These are phyloP conservation scores for Eustalomyia histrio DNA, from an alignment of 2,888 invertebrate species.

Conservation along the genomic window DNA sequence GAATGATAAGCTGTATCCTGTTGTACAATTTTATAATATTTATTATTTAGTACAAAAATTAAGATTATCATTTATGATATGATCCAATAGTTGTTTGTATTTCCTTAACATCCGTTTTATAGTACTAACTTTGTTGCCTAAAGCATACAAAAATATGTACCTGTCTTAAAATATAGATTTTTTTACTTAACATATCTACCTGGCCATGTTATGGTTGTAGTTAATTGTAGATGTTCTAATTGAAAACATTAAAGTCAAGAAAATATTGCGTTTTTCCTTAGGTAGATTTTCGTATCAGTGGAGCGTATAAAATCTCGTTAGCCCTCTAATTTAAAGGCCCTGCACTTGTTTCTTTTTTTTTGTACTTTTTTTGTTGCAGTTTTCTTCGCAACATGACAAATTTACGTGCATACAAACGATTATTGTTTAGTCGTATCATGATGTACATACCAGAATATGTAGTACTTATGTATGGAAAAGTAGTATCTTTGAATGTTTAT, in stretches of 20 bases:
- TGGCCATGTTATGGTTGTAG: slow-evolving; percentile 4
- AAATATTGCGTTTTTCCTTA: slow-evolving; percentile 31
- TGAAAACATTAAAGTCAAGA: slow-evolving; percentile 40
- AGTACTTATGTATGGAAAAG: slow-evolving; percentile 17
- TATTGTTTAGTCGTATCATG: slow-evolving; percentile 37
- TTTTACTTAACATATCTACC: too few relatives aligned
- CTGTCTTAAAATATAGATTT: too few relatives aligned
- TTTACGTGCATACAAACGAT: slow-evolving; percentile 60
- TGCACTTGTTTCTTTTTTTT: slow-evolving; percentile 32
- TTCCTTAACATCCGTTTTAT: too few relatives aligned
- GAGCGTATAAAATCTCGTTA: slow-evolving; percentile 62
- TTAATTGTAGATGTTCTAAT: slow-evolving; percentile 3
- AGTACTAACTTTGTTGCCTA: too few relatives aligned
- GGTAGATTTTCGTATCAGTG: slow-evolving; percentile 51
- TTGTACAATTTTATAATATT: too few relatives aligned
- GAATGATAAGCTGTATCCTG: too few relatives aligned
- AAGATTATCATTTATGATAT: too few relatives aligned
- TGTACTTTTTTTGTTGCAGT: slow-evolving; percentile 16
- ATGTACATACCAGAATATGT: slow-evolving; percentile 1
- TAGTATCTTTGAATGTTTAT: slow-evolving; percentile 47
- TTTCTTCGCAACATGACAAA: slow-evolving; percentile 51
- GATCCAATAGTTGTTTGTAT: too few relatives aligned
- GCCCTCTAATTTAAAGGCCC: slow-evolving; percentile 52
- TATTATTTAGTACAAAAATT: too few relatives aligned
- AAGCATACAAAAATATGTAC: too few relatives aligned